Evolutionary conservation across 2,113 vertebrate genomes (phyloP).

Genomic region (Chiloscyllium plagiosum): DNA sequence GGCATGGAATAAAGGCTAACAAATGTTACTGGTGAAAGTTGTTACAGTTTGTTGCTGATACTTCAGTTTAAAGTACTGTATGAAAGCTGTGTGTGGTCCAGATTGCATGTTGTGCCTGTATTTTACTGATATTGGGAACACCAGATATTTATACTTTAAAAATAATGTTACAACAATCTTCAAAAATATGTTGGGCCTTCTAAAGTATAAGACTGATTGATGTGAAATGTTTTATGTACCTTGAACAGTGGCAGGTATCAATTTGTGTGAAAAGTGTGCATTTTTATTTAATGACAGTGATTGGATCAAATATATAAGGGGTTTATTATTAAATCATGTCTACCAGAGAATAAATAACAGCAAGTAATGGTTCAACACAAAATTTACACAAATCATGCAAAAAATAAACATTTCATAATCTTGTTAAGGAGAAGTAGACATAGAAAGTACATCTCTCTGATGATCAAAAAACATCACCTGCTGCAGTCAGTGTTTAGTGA

Average conservation of each 20-base stretch:
- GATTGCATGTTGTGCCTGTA: slow-evolving; percentile 1
- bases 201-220: background rate
- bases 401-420: background rate
- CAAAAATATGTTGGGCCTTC: background rate
- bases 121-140: background rate
- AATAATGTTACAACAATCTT: background rate
- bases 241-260: background rate
- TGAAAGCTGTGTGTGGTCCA: background rate
- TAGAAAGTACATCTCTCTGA: background rate
- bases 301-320: background rate
- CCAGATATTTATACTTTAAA: background rate
- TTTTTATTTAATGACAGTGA: background rate
- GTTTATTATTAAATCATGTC: background rate
- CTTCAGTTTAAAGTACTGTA: background rate
- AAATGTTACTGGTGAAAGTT: background rate
- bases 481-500: background rate
- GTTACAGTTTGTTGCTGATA: background rate
- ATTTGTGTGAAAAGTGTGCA: background rate
- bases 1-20: background rate
- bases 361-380: background rate
- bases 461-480: background rate
- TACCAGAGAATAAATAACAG: background rate
- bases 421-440: slow-evolving; percentile 6
- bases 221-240: slow-evolving; percentile 16
- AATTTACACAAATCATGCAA: slow-evolving; percentile 10